These are phyloP conservation scores for Microtus agrestis DNA, from an alignment of 2,797 vertebrate species.

Conservation along the genomic window DNA sequence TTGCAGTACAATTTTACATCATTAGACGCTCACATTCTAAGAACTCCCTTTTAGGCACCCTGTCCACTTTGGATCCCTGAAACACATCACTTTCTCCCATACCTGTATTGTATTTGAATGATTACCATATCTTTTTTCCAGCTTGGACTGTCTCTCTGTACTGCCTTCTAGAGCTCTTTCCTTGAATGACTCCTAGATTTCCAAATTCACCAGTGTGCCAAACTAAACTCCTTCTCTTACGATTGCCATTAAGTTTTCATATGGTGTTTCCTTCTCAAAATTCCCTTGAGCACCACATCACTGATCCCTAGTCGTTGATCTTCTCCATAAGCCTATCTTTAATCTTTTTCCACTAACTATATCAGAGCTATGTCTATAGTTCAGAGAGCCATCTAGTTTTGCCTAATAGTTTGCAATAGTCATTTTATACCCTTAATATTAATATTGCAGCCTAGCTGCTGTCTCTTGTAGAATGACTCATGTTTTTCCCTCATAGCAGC, in stretches of 20 bases:
- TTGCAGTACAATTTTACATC: not conserved
- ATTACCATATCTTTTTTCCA: not conserved
- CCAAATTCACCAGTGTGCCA: not conserved
- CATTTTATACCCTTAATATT: conserved; percentile 7
- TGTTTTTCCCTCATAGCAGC: not conserved
- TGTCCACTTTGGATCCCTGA: not conserved
- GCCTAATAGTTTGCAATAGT: not conserved
- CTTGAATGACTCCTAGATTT: not conserved
- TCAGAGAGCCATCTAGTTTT: not conserved
- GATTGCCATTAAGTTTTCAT: not conserved
- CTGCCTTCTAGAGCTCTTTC: not conserved
- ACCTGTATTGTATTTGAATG: not conserved
- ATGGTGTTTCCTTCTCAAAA: not conserved
- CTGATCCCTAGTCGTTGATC: not conserved
- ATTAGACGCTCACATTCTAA: conserved; percentile 9
- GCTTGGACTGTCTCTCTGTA: not conserved
- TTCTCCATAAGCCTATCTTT: not conserved
- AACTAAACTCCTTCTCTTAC: not conserved
- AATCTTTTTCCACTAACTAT: not conserved
- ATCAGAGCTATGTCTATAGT: not conserved
- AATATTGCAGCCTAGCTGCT: not conserved
- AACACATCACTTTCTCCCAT: not conserved
- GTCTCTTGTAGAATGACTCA: not conserved
- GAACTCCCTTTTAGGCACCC: not conserved
- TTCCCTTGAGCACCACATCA: not conserved